phyloP scores from a whole-genome alignment of 1,140 invertebrate species.

The Cepaea nemoralis region DNA sequence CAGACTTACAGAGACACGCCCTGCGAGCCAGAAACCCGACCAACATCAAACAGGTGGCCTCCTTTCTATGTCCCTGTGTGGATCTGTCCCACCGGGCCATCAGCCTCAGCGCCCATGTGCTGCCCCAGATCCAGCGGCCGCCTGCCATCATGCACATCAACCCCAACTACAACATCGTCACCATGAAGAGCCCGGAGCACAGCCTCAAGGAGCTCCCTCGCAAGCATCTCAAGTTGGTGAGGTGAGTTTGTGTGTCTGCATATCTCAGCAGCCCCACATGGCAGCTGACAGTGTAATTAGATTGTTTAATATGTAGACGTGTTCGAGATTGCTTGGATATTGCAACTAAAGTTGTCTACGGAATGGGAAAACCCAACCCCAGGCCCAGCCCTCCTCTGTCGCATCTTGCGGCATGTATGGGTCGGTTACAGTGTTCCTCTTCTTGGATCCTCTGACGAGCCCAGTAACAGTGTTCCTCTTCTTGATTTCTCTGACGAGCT shows the following conservation, averaged over 20 bases:
- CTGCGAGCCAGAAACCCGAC: constrained; percentile 1
- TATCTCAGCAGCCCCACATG: too few species aligned
- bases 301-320: too few species aligned
- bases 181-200: constrained; percentile 82
- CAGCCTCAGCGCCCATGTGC: background rate
- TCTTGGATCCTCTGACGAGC: too few species aligned
- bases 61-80: constrained; percentile 29
- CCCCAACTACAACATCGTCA: constrained; percentile 91
- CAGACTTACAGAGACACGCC: background rate
- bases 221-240: constrained; percentile 88
- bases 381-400: too few species aligned
- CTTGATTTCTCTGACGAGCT: too few species aligned
- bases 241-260: constrained; percentile 83
- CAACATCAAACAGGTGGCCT: constrained; percentile 6
- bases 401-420: too few species aligned
- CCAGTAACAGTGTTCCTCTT: too few species aligned
- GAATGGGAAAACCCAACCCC: too few species aligned
- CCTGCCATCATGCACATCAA: constrained; percentile 83
- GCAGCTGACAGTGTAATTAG: too few species aligned
- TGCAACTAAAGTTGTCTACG: too few species aligned
- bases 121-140: constrained; percentile 66
- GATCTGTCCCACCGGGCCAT: constrained; percentile 29
- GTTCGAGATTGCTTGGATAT: too few species aligned
- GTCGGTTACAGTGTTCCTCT: too few species aligned
- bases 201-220: constrained; percentile 86